Conservation (phyloP, 1,140 invertebrate genomes). For the Sinonovacula constricta region DNA sequence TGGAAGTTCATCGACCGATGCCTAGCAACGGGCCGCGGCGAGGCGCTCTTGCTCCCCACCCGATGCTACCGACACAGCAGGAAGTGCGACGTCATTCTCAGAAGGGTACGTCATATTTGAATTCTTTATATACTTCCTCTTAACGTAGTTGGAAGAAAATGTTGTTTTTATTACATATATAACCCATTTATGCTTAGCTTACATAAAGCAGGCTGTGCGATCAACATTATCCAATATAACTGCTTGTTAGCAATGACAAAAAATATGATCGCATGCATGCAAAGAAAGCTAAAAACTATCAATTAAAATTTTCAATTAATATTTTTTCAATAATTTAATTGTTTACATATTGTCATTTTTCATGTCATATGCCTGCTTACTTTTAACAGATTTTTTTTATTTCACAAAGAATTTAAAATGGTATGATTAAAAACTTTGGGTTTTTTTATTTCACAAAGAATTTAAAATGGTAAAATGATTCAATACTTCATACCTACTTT, state of each 20-base stretch:
- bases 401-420: too few species aligned
- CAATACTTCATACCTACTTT: too few species aligned
- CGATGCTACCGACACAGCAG: slow-evolving; percentile 15
- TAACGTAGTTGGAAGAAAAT: background rate
- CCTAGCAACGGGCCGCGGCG: slow-evolving; percentile 3
- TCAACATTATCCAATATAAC: background rate
- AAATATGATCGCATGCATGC: too few species aligned
- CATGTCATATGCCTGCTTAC: too few species aligned
- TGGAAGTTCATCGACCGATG: slow-evolving; percentile 45
- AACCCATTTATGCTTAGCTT: background rate
- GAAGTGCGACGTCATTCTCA: background rate
- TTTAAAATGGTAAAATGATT: too few species aligned
- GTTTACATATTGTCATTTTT: too few species aligned
- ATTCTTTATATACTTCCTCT: background rate
- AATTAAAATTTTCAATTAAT: too few species aligned
- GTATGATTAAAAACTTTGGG: too few species aligned
- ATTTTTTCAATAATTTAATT: background rate
- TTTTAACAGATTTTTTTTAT: too few species aligned
- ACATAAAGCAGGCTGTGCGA: background rate
- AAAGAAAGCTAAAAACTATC: too few species aligned
- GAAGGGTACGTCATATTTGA: slow-evolving; percentile 5
- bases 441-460: too few species aligned
- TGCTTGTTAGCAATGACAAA: background rate
- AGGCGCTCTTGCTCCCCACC: slow-evolving; percentile 14
- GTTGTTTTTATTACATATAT: background rate